Base-by-base conservation (phyloP, 2,888 invertebrate species). In the Shargacucullia verbasci region DNA sequence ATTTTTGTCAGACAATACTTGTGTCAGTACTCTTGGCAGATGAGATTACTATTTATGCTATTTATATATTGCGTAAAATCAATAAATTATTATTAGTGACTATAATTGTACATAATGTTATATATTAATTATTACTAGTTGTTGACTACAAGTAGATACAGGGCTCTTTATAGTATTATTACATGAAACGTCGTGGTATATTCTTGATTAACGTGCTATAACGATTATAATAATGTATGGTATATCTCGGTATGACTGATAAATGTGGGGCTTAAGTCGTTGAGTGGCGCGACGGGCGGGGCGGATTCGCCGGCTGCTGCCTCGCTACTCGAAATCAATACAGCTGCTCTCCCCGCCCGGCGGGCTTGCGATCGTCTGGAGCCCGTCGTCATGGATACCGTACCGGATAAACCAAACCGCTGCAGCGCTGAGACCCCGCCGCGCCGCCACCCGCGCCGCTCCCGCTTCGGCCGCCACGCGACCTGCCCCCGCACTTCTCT, bases 341-440 rank as follows among this genome's bases (percentile, higher is more conserved):
- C 92, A 94, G 94, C 95, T 94, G 94, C 94, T 89, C 91, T 89
- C 91, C 84, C 92, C 91, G 83, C 89, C 81, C 84, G 81, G 61
- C 61, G 77, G 76, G 79, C 76, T 73, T 73, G 85, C 88, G 86
- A 81, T 80, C 83, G 86, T 86, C 89, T 88, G 86, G 83, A 84
- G 82, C 87, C 81, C 84, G 94, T 94, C 72, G 84, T 88, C 86
- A 93, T 93, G 86, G 92, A 76, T 84, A 94, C 92, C 81, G 84
- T 82, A 80, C 70, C 79, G 82, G 87, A 87, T 85, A 81, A 82
- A 82, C 80, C 80, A 72, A 72, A 64, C 58, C 76, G 73, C 48
- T 45, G 58, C 71, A 62, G 73, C 71, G 76, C 66, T 73, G 67
- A 20, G 20, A 20, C 20, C 20, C 20, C 20, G 20, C 20, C 20